A percentile compares a stretch with the other conserved stretches of the same genome.
Conservation (phyloP, 30 jellyfish, hydroid and myxozoan genomes). For the Hydra vulgaris region DNA sequence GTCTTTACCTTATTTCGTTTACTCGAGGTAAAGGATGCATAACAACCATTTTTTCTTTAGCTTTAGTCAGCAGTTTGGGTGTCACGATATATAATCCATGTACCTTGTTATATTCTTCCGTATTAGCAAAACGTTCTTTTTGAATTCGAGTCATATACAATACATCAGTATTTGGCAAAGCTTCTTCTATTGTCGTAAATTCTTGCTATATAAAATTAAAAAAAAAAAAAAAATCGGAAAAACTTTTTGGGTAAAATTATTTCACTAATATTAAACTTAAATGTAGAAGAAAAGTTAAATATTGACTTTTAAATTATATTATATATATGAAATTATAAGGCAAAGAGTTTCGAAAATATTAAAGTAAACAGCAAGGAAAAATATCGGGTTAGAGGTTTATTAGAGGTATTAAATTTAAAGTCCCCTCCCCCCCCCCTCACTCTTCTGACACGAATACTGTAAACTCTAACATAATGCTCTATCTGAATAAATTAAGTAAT, state of each 20-base stretch:
- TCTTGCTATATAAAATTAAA: slow-evolving; percentile 39
- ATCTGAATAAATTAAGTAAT: too few species aligned
- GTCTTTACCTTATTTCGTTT: slow-evolving; percentile 72
- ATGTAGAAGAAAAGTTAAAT: too few species aligned
- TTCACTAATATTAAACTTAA: too few species aligned
- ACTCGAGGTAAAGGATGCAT: slow-evolving; percentile 97
- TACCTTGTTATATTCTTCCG: slow-evolving; percentile 75
- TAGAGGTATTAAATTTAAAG: neutral
- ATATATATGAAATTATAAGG: too few species aligned
- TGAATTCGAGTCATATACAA: slow-evolving; percentile 93
- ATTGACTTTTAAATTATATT: too few species aligned
- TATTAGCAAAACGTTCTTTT: slow-evolving; percentile 59
- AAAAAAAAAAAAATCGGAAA: neutral
- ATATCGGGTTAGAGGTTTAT: too few species aligned
- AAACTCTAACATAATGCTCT: too few species aligned
- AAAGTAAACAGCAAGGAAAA: too few species aligned
- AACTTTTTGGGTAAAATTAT: neutral
- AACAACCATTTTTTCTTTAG: slow-evolving; percentile 89
- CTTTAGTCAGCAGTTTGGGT: slow-evolving; percentile 83
- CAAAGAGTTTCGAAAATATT: too few species aligned
- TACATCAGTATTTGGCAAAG: slow-evolving; percentile 86
- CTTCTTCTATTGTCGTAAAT: slow-evolving; percentile 72
- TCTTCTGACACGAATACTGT: neutral
- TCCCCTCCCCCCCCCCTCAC: slow-evolving; percentile 15
- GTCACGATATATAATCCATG: slow-evolving; percentile 59